Evolutionary conservation across 2,888 invertebrate genomes (phyloP), one percentile per base, ranked within the genome.

Genomic region (Lycaena phlaeas): DNA sequence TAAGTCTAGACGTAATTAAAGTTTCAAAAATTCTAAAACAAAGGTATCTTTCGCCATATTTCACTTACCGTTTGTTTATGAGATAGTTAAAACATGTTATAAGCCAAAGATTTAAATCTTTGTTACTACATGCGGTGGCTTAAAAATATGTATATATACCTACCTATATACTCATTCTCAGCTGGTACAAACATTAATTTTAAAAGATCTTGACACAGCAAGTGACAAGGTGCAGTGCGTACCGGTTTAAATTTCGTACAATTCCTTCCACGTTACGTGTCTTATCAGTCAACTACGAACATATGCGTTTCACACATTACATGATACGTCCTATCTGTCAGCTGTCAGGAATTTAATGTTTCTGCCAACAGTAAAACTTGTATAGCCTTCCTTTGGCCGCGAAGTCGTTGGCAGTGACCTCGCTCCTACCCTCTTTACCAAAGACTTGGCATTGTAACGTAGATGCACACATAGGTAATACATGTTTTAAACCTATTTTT

Each of bases 401-500:
- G 36, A 43, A 54, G 54, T 48, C 40, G 53, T 59, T 52, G 62
- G 49, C 55, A 61, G 48, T 59, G 61, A 60, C 64, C 62, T 61
- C 59, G 50, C 45, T 27, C 46, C 49, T 55, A 49, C 53, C 51
- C 52, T 48, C 39, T 36, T 17, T 30, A 37, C 40, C 50, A 49
- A 36, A 45, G 49, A 50, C n/a, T 43, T 34, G 11, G 38, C 18
- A 26, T 30, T 15, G 31, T 15, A 15, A 40, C 11, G 11, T 28
- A 34, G 22, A 42, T 26, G 38, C 26, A 26, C 14, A 15, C 17
- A 14, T 25, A 15, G 14, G 17, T 7, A 11, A 4, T 27, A 27
- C 11, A 22, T 34, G 22, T 22, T 34, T 10, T 34, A 22, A 2
- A 34, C 18, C 34, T 34, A 34, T 18, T 22, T 17, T 22, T 18